Conservation (phyloP, 2,113 vertebrate species). For the Pseudois nayaur region DNA sequence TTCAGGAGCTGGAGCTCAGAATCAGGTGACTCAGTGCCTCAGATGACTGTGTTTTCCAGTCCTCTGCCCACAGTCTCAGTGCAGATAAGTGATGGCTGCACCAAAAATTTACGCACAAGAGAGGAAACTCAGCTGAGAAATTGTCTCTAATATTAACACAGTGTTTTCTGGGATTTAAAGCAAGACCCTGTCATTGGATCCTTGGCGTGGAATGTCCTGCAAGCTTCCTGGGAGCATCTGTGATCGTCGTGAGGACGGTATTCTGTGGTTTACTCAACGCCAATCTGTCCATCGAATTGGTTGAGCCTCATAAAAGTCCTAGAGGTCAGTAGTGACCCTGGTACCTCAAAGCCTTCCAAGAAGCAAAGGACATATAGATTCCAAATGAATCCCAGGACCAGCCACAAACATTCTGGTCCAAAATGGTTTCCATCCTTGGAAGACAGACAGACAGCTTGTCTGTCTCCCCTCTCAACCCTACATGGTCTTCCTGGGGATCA, state of each 20-base stretch:
- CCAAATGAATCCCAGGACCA: neutral
- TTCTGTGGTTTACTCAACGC: neutral
- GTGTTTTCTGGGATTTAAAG: neutral
- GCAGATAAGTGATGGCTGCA: neutral
- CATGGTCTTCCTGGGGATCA: neutral
- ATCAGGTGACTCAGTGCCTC: neutral
- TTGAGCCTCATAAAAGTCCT: neutral
- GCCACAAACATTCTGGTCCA: neutral
- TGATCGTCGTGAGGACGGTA: neutral
- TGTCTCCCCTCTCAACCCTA: neutral
- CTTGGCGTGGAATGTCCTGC: neutral
- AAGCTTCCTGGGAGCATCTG: neutral
- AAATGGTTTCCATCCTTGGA: neutral
- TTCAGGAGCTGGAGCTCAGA: neutral
- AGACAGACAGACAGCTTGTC: neutral
- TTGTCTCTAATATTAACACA: neutral
- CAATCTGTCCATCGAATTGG: neutral
- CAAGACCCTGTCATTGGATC: neutral
- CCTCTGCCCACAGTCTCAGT: neutral
- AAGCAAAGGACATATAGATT: neutral
- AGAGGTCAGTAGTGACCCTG: neutral
- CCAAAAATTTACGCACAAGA: neutral
- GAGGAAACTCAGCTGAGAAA: neutral
- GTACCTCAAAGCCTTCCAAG: neutral
- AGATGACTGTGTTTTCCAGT: neutral